Conservation (phyloP, 2,797 vertebrate species). For the Scleropages formosus region DNA sequence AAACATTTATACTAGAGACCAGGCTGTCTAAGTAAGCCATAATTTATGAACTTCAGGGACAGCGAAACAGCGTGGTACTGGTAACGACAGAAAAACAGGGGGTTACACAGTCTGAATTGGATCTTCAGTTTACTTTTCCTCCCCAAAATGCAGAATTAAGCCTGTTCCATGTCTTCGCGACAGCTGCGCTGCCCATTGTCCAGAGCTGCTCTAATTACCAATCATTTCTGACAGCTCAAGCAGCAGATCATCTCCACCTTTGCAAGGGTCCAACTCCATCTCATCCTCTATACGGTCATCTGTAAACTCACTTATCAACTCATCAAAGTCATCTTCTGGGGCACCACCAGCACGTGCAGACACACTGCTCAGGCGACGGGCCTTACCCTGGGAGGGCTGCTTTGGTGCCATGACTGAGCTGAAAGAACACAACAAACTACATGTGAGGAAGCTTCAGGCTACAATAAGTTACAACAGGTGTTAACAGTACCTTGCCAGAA, state of each 20-base stretch:
- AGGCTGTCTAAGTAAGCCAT: too few species aligned
- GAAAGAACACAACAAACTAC: not conserved
- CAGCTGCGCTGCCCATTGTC: conserved; percentile 65
- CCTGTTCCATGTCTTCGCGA: too few species aligned
- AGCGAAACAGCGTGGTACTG: not conserved
- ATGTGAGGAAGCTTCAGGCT: not conserved
- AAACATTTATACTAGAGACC: not conserved
- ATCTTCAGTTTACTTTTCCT: too few species aligned
- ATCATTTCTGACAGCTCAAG: conserved; percentile 83
- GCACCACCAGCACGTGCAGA: conserved; percentile 46
- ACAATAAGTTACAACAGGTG: not conserved
- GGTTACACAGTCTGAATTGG: too few species aligned
- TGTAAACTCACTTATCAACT: conserved; percentile 89
- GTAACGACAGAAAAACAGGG: not conserved
- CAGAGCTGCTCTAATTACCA: conserved; percentile 68
- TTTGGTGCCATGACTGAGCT: conserved; percentile 51
- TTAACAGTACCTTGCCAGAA: too few species aligned
- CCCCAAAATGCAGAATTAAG: too few species aligned
- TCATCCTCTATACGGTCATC: conserved; percentile 84
- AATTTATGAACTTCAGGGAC: too few species aligned
- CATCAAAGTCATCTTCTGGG: conserved; percentile 85
- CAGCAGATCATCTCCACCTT: conserved; percentile 84
- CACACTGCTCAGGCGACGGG: conserved; percentile 65
- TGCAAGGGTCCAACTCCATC: conserved; percentile 79
- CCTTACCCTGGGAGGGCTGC: conserved; percentile 59